Evolutionary conservation across 2,888 invertebrate species (phyloP).

Genomic region (Cantharis rufa): DNA sequence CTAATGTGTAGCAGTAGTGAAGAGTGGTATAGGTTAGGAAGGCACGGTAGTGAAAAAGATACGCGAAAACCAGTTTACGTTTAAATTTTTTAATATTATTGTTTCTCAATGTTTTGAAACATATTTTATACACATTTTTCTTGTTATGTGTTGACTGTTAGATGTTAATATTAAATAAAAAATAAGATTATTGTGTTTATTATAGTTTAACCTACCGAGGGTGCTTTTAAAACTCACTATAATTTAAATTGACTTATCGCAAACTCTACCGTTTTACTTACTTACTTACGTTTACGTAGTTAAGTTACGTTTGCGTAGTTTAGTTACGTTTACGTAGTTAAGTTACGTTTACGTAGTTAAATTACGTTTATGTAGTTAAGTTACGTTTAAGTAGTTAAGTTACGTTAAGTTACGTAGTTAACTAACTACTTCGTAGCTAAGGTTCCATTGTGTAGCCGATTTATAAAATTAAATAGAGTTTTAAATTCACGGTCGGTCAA

Average conservation of each 20-base stretch:
- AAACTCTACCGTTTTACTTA: too few species aligned
- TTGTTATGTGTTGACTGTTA: background rate
- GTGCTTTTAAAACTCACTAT: background rate
- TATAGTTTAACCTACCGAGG: background rate
- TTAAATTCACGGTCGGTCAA: background rate
- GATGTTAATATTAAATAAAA: background rate
- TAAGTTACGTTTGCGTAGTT: too few species aligned
- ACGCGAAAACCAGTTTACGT: conserved; percentile 43
- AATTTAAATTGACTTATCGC: background rate
- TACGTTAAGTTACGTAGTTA: too few species aligned
- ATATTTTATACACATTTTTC: background rate
- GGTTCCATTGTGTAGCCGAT: too few species aligned
- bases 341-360: too few species aligned
- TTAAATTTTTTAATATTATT: conserved; percentile 19
- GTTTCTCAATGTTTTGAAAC: background rate
- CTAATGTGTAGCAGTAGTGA: conserved; percentile 31
- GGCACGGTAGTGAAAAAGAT: conserved; percentile 40
- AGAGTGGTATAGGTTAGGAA: conserved; percentile 43
- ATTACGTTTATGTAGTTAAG: too few species aligned
- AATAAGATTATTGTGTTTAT: background rate
- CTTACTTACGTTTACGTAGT: too few species aligned
- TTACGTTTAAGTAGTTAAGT: too few species aligned
- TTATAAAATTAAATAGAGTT: too few species aligned
- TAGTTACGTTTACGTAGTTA: too few species aligned
- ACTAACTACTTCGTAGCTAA: background rate